Conservation (phyloP, 2,113 vertebrate genomes). For the Sprattus sprattus region DNA sequence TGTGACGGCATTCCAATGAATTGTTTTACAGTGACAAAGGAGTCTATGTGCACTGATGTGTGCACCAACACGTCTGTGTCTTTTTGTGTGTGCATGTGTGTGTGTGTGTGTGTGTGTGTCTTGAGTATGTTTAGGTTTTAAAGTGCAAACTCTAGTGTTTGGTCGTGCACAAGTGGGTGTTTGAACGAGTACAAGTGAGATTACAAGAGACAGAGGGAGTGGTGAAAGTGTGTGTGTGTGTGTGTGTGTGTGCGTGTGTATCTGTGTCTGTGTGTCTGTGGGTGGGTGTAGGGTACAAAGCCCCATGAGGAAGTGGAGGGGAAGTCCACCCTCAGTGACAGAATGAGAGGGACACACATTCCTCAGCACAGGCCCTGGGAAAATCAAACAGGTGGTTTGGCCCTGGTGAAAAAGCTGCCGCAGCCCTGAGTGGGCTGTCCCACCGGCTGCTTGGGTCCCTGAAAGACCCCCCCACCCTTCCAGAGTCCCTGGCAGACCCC, state of each 20-base stretch:
- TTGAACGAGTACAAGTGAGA: not conserved
- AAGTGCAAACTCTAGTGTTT: not conserved
- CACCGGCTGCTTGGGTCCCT: conserved; percentile 75
- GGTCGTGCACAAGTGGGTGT: not conserved
- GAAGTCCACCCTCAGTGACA: conserved; percentile 74
- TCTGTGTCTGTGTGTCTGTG: too few species aligned
- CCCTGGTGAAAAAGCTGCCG: conserved; percentile 75
- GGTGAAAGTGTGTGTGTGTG: conserved; percentile 3
- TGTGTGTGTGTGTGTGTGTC: conserved; percentile 47
- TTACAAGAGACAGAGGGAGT: not conserved
- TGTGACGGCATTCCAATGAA: conserved; percentile 42
- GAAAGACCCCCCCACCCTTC: conserved; percentile 68
- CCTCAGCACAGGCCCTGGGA: conserved; percentile 78
- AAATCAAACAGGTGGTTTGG: conserved; percentile 84
- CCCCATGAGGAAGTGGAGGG: conserved; percentile 59
- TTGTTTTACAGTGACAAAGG: conserved; percentile 53
- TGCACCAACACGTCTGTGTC: conserved; percentile 25
- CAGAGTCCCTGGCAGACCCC: conserved; percentile 34
- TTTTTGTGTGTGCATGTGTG: conserved; percentile 51
- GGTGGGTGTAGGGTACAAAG: conserved; percentile 46
- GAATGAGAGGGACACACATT: conserved; percentile 76
- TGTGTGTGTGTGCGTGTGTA: conserved; percentile 50
- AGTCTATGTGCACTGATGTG: conserved; percentile 10
- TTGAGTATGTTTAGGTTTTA: not conserved
- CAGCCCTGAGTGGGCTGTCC: conserved; percentile 69